Evolutionary conservation across 1,140 invertebrate genomes (phyloP), one percentile per base, ranked within the genome.

Genomic region (Papilio machaon): DNA sequence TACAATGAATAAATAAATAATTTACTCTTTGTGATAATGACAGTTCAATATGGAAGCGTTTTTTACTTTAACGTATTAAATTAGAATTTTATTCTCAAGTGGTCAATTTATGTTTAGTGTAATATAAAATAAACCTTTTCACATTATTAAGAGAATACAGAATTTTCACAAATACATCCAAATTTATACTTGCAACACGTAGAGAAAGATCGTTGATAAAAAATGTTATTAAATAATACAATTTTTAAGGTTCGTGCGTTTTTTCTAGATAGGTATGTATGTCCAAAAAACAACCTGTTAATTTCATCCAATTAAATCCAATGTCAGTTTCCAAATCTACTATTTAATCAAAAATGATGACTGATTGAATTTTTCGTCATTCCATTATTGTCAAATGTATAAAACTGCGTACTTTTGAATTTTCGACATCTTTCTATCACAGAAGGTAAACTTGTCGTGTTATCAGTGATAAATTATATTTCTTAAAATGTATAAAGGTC

Each of bases 321-420:
- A 76, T 76, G 74, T 78, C 76, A 80, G 52, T 73, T 77, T 15
- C 60, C 54, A 77, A 80, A 80, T 54, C 64, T 77, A 19, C 60
- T 70, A 11, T 58, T 49, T 80, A 80, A 80, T 73, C 79, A 82
- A 35, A 49, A 46, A 47, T 52, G 80, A 82, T 76, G 43, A 82
- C 79, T 58, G 54, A 49, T 52, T 1, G 47, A 49, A 30, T n/a
- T 10, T 76, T 49, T 49, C 46, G 6, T 47, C 17, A n/a, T 52
- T 52, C 47, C 47, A 76, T 52, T 76, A 19, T 47, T 76, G 74
- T 76, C 23, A 76, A 10, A 54, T 30, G 74, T 15, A 76, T 30
- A 70, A 70, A 70, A 70, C 15, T 17, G 15, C 8, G 64, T 15
- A 30, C 1, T 15, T 35, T 70, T 15, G 64, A 35, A 35, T 35